Evolutionary conservation across 2,797 vertebrate species (phyloP).

Genomic region (Syngnathus acus): DNA sequence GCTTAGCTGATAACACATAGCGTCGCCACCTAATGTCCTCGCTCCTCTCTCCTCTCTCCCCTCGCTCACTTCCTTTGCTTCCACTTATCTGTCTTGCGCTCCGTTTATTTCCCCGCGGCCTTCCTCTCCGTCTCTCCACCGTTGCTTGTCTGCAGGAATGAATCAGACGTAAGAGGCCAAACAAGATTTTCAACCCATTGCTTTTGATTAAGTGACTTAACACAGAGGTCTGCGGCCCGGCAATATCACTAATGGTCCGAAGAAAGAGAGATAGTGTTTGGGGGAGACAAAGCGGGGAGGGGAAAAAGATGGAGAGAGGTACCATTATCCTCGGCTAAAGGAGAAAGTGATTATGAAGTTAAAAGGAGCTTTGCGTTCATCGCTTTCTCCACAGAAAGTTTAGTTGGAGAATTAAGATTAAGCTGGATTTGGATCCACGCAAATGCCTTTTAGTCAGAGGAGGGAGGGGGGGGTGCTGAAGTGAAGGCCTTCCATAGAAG

Average conservation of each 20-base stretch:
- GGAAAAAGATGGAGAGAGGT: constrained; percentile 23
- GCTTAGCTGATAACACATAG: constrained; percentile 97
- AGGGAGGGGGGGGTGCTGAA: not conserved
- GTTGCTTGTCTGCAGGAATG: constrained; percentile 91
- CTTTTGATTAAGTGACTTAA: constrained; percentile 99
- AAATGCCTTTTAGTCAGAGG: constrained; percentile 39
- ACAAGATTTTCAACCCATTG: constrained; percentile 99
- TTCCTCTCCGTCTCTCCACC: constrained; percentile 55
- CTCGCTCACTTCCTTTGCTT: constrained; percentile 47
- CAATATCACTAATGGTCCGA: constrained; percentile 98
- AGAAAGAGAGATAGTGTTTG: constrained; percentile 80
- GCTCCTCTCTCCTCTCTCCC: constrained; percentile 16
- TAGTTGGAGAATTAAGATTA: constrained; percentile 64
- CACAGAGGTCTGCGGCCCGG: constrained; percentile 90
- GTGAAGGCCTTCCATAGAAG: not conserved
- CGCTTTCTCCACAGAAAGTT: constrained; percentile 64
- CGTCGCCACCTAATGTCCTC: constrained; percentile 63
- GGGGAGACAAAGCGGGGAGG: constrained; percentile 26
- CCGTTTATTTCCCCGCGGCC: constrained; percentile 25
- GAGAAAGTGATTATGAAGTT: constrained; percentile 75
- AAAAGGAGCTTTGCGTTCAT: constrained; percentile 60
- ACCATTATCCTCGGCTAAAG: constrained; percentile 83
- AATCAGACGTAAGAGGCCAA: constrained; percentile 94
- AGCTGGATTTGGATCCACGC: constrained; percentile 58
- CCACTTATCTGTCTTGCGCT: constrained; percentile 53